These are phyloP conservation scores for Xestia c-nigrum DNA, from an alignment of 2,888 invertebrate genomes.

Conservation along the genomic window DNA sequence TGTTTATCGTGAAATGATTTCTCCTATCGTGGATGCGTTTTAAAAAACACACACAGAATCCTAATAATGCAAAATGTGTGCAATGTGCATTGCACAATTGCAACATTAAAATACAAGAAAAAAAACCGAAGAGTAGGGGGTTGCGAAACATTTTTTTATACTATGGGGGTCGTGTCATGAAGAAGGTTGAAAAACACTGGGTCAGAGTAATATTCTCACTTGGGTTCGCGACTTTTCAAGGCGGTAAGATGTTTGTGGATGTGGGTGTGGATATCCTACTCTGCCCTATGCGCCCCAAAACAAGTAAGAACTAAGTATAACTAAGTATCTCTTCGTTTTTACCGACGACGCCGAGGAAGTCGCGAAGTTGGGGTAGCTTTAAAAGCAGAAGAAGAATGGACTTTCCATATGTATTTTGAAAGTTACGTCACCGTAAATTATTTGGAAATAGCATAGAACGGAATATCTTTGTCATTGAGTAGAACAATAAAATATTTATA, in stretches of 20 bases:
- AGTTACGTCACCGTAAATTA: neutral
- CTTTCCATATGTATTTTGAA: conserved; percentile 3
- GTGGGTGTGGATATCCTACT: neutral
- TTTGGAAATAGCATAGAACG: neutral
- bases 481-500: conserved; percentile 7
- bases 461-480: neutral
- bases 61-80: too few relatives aligned
- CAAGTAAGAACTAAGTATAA: neutral
- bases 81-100: too few relatives aligned
- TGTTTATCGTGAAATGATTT: too few relatives aligned
- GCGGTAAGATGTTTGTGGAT: neutral
- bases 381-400: neutral
- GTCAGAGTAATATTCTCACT: neutral
- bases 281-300: neutral
- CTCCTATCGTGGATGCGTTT: too few relatives aligned
- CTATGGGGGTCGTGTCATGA: too few relatives aligned
- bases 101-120: too few relatives aligned
- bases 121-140: too few relatives aligned
- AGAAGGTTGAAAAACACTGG: too few relatives aligned
- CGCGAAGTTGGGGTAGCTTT: neutral
- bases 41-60: too few relatives aligned
- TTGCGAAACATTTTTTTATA: too few relatives aligned
- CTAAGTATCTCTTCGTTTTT: neutral
- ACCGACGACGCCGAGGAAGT: neutral
- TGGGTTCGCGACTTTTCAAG: neutral